Evolutionary conservation across 2,113 vertebrate species (phyloP).

Genomic region (Paramisgurnus dabryanus): DNA sequence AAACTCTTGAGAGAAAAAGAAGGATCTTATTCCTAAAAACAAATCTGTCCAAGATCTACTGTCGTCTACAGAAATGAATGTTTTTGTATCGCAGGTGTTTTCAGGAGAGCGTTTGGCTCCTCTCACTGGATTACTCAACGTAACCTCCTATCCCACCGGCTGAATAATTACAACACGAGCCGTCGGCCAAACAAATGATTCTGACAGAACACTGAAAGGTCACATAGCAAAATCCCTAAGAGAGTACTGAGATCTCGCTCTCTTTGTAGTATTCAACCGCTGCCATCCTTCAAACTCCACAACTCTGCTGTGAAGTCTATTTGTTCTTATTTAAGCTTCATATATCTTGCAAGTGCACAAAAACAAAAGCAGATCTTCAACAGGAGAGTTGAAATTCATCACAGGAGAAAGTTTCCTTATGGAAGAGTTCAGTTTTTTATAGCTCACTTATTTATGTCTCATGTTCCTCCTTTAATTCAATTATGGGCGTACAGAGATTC

Average conservation of each 20-base stretch:
- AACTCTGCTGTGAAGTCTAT: slow-evolving; percentile 16
- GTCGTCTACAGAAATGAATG: slow-evolving; percentile 7
- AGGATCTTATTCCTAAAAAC: slow-evolving; percentile 21
- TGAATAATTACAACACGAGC: slow-evolving; percentile 67
- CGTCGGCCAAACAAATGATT: slow-evolving; percentile 71
- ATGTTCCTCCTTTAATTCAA: too few species aligned
- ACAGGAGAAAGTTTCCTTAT: neutral
- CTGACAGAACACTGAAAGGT: slow-evolving; percentile 71
- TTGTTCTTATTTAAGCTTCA: slow-evolving; percentile 33
- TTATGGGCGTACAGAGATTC: too few species aligned
- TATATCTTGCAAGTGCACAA: slow-evolving; percentile 23
- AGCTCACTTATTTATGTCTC: neutral
- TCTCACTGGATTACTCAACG: slow-evolving; percentile 57
- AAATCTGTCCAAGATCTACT: slow-evolving; percentile 7
- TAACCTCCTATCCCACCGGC: slow-evolving; percentile 47
- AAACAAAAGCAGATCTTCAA: neutral
- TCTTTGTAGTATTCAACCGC: slow-evolving; percentile 1
- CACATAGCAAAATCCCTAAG: slow-evolving; percentile 67
- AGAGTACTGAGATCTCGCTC: slow-evolving; percentile 57
- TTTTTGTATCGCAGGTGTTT: slow-evolving; percentile 47
- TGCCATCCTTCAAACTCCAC: slow-evolving; percentile 31
- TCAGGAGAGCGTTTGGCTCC: slow-evolving; percentile 55
- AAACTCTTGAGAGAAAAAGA: neutral
- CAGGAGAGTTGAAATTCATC: neutral
- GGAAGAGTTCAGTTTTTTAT: neutral